Percentiles rank a stretch among this genome's conserved stretches.
These are phyloP conservation scores for Bothrops jararaca DNA, from an alignment of 2,113 vertebrate genomes.

Conservation along the genomic window DNA sequence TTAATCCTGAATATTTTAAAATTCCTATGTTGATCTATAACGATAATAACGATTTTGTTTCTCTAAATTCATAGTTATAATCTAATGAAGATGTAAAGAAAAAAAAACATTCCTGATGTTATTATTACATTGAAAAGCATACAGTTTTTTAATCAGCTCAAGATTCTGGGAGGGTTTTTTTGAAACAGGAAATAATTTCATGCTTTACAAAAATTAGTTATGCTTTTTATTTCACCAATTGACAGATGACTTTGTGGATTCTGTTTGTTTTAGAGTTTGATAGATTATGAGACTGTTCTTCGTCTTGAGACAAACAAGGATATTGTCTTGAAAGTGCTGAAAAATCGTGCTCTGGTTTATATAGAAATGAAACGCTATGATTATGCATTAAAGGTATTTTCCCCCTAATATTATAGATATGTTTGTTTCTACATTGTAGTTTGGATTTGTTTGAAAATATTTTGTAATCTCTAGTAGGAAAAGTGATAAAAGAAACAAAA, in stretches of 20 bases:
- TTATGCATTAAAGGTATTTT: conserved; percentile 72
- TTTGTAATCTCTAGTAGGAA: neutral
- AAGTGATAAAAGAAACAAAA: neutral
- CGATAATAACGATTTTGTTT: neutral
- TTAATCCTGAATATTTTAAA: neutral
- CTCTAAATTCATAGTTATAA: neutral
- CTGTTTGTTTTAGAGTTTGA: conserved; percentile 70
- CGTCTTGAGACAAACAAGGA: conserved; percentile 66
- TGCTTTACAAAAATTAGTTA: neutral
- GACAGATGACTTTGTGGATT: conserved; percentile 16
- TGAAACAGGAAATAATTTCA: neutral
- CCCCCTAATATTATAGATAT: neutral
- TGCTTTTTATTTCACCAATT: neutral
- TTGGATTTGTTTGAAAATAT: neutral
- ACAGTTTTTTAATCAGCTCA: neutral
- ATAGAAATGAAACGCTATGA: conserved; percentile 59
- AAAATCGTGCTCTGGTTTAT: conserved; percentile 75
- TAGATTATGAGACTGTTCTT: conserved; percentile 74
- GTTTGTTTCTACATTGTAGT: neutral
- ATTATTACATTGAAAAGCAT: neutral
- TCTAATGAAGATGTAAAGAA: neutral
- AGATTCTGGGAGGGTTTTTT: neutral
- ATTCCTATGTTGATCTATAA: neutral
- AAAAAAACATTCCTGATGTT: neutral
- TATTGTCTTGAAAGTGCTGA: conserved; percentile 66